phyloP scores from a whole-genome alignment of 2,113 vertebrate species.

The Opisthocomus hoazin region DNA sequence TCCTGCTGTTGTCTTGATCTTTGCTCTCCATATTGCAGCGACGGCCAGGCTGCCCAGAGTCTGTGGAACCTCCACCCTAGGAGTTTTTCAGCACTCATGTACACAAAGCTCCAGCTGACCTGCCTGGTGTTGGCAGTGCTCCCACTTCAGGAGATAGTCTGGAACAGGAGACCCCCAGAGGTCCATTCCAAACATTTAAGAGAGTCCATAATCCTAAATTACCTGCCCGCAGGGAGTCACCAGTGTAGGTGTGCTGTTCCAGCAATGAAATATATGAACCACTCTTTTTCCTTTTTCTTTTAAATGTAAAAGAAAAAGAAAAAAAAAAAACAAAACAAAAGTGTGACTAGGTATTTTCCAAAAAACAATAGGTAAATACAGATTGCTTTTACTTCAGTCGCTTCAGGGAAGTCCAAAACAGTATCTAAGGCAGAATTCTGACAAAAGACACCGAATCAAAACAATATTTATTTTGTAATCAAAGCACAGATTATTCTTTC shows the following conservation, averaged over 20 bases:
- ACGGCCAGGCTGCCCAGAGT: not conserved
- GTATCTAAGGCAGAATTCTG: not conserved
- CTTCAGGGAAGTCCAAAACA: not conserved
- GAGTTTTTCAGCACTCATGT: not conserved
- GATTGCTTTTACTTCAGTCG: not conserved
- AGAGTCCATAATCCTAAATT: not conserved
- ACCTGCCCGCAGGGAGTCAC: not conserved
- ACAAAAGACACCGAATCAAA: not conserved
- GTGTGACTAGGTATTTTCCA: accelerated
- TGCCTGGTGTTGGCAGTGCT: not conserved
- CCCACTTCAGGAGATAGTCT: not conserved
- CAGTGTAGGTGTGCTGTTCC: not conserved
- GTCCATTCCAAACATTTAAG: not conserved
- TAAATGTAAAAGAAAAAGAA: not conserved
- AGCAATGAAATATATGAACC: not conserved
- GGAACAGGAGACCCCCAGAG: not conserved
- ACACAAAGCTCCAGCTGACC: not conserved
- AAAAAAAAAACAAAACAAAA: too few relatives aligned
- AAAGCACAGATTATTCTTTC: not conserved
- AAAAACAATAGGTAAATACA: not conserved
- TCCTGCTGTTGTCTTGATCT: not conserved
- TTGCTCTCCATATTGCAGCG: not conserved
- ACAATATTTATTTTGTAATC: not conserved
- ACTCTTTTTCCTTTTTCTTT: not conserved
- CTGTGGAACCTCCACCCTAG: not conserved